Evolutionary conservation across 2,113 vertebrate genomes (phyloP), one percentile per base, ranked within the genome.

Genomic region (Amphiprion percula): DNA sequence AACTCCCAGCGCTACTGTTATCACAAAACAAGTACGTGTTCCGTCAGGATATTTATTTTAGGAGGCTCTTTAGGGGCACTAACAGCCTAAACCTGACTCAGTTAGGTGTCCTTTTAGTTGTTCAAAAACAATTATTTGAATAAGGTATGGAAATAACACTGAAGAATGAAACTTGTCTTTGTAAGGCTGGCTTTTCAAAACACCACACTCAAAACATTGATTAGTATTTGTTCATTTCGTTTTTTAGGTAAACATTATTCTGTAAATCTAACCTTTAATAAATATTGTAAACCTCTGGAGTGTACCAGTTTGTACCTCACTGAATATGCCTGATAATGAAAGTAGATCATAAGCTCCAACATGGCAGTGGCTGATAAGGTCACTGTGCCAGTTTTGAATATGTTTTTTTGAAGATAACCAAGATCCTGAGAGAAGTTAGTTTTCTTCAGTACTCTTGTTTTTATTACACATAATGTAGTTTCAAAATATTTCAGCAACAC

Each of bases 21-120:
- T 87, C 83, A 83, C 67, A 74, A 76, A 63, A 81, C 79, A 77
- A 88, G 70, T 74, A 74, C 58, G 77, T 66, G 74, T 76, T 79
- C 75, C 58, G 58, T 85, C 60, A 67, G 24, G 54, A 53, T 61
- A 46, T 78, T 76, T 82, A 77, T 88, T 85, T 85, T 77, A 65
- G 66, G 73, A 55, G 49, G 56, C 60, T 55, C 58, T 24, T 50
- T 46, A 26, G 62, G 23, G 46, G 19, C 44, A 44, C 19, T 52
- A 73, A 30, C 50, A 63, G 30, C 54, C 53, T 23, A 74, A 56
- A 79, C 62, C 52, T 30, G 30, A 17, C n/a, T 55, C 50, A 55
- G 33, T 28, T 46, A 6, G 66, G 8, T 72, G 21, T 56, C 41
- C 5, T 28, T 58, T 62, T 37, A 24, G 10, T 60, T 5, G 19